phyloP scores from a whole-genome alignment of 2,888 invertebrate species.

The Scrobipalpa costella region DNA sequence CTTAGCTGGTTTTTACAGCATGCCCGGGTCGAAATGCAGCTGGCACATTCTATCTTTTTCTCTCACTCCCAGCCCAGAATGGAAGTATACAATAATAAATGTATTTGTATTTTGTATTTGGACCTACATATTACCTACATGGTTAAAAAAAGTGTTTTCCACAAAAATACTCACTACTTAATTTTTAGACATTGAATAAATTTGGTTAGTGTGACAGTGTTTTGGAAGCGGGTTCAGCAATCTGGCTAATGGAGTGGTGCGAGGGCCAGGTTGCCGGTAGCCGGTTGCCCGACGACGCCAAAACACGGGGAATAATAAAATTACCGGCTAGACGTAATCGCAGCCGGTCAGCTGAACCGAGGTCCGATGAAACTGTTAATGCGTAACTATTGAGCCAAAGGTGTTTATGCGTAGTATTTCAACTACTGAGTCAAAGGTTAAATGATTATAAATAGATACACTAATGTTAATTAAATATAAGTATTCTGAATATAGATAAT shows the following conservation, averaged over 20 bases:
- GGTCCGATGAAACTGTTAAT: slow-evolving; percentile 23
- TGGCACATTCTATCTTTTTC: no score
- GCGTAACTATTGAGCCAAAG: background rate
- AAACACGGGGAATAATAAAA: slow-evolving; percentile 41
- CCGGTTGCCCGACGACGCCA: slow-evolving; percentile 31
- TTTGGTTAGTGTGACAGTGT: background rate
- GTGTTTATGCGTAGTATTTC: no score
- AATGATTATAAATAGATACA: background rate
- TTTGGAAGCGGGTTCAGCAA: slow-evolving; percentile 28
- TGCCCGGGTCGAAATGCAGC: no score
- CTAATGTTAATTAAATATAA: background rate
- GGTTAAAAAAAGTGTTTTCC: background rate
- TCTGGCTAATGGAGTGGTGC: slow-evolving; percentile 38
- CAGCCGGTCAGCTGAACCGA: slow-evolving; percentile 24
- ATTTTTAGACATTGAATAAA: background rate
- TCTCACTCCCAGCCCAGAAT: no score
- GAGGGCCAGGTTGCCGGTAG: slow-evolving; percentile 20
- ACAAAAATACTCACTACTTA: background rate
- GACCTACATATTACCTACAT: background rate
- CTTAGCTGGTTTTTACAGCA: no score
- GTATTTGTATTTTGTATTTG: no score
- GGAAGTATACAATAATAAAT: no score
- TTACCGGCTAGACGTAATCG: slow-evolving; percentile 37
- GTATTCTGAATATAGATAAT: no score
- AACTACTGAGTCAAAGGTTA: background rate